Evolutionary conservation across 2,797 vertebrate species (phyloP), one percentile per base, ranked within the genome.

Genomic region (Hipposideros larvatus): DNA sequence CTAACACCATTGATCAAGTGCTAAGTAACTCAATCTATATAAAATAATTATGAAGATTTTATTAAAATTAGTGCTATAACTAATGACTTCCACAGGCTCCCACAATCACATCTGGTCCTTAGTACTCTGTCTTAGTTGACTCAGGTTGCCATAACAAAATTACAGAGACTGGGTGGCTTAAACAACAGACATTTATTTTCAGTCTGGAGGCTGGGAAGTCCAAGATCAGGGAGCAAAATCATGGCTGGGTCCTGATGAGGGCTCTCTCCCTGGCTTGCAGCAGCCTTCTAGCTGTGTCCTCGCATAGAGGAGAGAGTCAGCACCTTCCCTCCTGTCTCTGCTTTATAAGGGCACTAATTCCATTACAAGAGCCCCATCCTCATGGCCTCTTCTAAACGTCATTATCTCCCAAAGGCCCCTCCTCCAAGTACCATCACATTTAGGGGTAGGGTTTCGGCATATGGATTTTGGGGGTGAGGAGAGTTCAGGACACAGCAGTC

Each of bases 31-130:
- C 37, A 78, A 73, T 41, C 16, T 79, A 41, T 70, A 79, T 70
- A 66, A 90, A 86, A 92, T 59, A 88, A 43, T 22, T 26, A 21
- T 70, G 48, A 65, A 68, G 2, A 86, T 86, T 66, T 84, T 65
- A 83, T 82, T 89, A 93, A 96, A 91, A 87, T 87, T 71, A 73
- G 3, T 91, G 70, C 15, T 46, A 8, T 87, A 89, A 34, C 19
- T 80, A 70, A 57, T 4, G 74, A 55, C n/a, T 78, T 80, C 14
- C 4, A 66, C 2, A 55, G 53, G 16, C 28, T 91, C 4, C 31
- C 15, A 61, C 5, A 9, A 24, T 41, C n/a, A 53, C 24, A 61
- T 34, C 57, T 18, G 19, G 9, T 11, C n/a, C 16, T 80, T 90
- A 37, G 10, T 16, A 13, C 43, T 41, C 31, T 66, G n/a, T 92